Base-by-base conservation (phyloP, 2,797 vertebrate genomes). In the Antrozous pallidus region DNA sequence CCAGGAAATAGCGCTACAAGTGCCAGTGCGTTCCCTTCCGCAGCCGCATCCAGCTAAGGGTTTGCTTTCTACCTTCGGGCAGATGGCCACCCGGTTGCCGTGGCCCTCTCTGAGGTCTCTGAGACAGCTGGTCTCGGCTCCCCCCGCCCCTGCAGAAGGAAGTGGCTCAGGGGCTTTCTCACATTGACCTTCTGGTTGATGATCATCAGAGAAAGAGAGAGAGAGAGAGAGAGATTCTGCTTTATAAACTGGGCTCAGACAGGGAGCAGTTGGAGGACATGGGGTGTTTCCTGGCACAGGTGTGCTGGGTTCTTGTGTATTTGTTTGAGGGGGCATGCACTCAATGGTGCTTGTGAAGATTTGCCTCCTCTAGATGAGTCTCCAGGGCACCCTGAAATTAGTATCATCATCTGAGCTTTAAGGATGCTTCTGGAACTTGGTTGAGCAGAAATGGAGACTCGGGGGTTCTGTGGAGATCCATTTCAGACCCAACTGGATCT, bases 41-140 rank as follows among this genome's bases (percentile, higher is more conserved):
- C 96, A 80, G 90, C 81, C 51, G 88, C 73, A 77, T 70, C 75
- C 42, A 74, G 96, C 95, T 22, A 92, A 95, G 95, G 93, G 79
- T 80, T 96, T 93, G 71, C 87, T 94, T 93, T 95, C 94, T 95
- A 8, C 92, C 63, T 96, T 93, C 88, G 95, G 81, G 79, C 49
- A 8, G n/a, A 88, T 95, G 91, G 58, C 95, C 96, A 95, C 91
- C 94, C 95, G 96, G 91, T n/a, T 54, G 31, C 78, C 40, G 61
- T 24, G 87, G 14, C 26, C 28, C 14, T 82, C 28, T 33, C 51
- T 63, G 26, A 12, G 77, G 45, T 86, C 77, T 81, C 58, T 31
- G 78, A 94, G 96, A 61, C 88, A 95, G 74, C 93, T 95, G 94
- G 81, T 49, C 87, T 88, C 31, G 26, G 58, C 65, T 1, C 78